Evolutionary conservation across 2,113 vertebrate species (phyloP).

Genomic region (Bubo bubo): DNA sequence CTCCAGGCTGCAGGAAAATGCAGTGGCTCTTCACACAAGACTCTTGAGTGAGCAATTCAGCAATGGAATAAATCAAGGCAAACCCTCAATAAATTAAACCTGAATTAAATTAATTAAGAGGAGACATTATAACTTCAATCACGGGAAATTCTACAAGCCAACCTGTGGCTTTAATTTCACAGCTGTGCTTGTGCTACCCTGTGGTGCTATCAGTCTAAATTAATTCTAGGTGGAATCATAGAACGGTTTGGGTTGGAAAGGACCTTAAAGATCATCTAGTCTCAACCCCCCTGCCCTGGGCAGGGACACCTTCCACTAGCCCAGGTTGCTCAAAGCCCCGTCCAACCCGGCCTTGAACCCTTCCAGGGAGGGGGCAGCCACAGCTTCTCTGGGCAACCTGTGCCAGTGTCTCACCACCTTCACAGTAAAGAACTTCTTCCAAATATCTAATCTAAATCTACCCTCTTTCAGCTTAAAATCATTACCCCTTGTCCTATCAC

Average conservation of each 20-base stretch:
- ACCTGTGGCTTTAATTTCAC: conserved; percentile 61
- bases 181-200: conserved; percentile 42
- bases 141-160: conserved; percentile 14
- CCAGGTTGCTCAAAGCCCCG: neutral
- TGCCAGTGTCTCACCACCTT: fast-evolving
- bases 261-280: neutral
- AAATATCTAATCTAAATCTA: neutral
- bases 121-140: conserved; percentile 43
- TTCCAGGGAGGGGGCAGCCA: neutral
- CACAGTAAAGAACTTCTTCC: neutral
- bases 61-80: conserved; percentile 43
- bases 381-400: neutral
- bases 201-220: conserved; percentile 7
- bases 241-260: neutral
- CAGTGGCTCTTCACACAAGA: neutral
- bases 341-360: neutral
- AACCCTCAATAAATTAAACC: conserved; percentile 50
- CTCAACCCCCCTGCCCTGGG: fast-evolving
- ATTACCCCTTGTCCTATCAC: neutral
- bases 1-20: neutral
- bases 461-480: neutral
- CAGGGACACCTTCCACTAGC: neutral
- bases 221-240: neutral
- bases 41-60: neutral
- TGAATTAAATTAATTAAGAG: conserved; percentile 63